A percentile compares a stretch with the other conserved stretches of the same genome.
Conservation (phyloP, 2,797 vertebrate genomes). For the Meda fulgida region DNA sequence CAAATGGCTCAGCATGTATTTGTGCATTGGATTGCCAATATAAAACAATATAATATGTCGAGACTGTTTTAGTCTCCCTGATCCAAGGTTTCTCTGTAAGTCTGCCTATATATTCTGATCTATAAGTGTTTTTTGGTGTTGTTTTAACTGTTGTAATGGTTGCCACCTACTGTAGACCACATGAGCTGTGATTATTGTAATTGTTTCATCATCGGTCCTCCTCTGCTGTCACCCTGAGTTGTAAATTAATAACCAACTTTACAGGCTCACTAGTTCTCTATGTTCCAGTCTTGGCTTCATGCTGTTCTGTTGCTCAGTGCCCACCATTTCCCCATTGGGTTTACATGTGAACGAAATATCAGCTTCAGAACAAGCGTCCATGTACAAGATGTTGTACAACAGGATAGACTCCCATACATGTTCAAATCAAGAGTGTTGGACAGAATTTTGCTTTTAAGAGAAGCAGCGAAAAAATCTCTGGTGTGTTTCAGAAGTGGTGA, state of each 20-base stretch:
- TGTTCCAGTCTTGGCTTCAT: slow-evolving; percentile 5
- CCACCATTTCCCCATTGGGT: not conserved
- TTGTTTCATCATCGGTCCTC: slow-evolving; percentile 47
- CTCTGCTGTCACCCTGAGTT: slow-evolving; percentile 34
- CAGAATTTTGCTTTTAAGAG: not conserved
- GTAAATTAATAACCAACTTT: slow-evolving; percentile 40
- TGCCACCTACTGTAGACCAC: slow-evolving; percentile 10
- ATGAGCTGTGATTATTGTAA: slow-evolving; percentile 47
- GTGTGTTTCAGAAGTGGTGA: not conserved
- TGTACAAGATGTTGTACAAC: not conserved
- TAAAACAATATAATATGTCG: not conserved
- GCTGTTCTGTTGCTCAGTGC: slow-evolving; percentile 5
- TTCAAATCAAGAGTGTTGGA: not conserved
- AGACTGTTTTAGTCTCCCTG: not conserved
- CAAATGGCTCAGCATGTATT: not conserved
- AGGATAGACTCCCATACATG: not conserved
- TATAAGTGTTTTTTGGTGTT: not conserved
- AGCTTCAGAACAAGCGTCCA: not conserved
- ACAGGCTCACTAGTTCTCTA: slow-evolving; percentile 13
- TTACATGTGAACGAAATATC: not conserved
- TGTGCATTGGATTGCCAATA: not conserved
- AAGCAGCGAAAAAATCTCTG: not conserved
- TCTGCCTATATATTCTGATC: not conserved
- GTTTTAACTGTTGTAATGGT: slow-evolving; percentile 12
- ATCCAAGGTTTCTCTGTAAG: not conserved